Evolutionary conservation across 2,888 invertebrate species (phyloP), one percentile per base, ranked within the genome.

Genomic region (Apantesis nais): DNA sequence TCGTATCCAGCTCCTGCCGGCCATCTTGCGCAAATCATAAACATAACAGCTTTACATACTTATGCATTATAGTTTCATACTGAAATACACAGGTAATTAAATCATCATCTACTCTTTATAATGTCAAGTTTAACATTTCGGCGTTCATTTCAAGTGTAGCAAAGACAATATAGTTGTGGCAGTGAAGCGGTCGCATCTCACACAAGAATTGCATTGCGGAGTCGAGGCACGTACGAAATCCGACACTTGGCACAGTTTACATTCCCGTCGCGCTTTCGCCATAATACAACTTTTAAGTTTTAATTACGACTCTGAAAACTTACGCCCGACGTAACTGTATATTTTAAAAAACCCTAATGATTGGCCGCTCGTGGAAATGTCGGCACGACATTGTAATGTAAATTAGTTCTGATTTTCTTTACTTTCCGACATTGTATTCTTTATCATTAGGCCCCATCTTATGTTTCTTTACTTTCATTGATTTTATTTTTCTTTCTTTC

Each of bases 261-360:
- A 90, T 89, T 86, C 89, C 86, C 86, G 83, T 83, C 86, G 84
- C 86, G 86, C 86, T 86, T 83, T 83, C 74, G 80, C 89, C 86
- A 86, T 92, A 90, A 92, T 90, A 90, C 86, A 90, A 92, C 88
- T 91, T 93, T 91, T 90, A 90, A 93, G 90, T 93, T 94, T 94
- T 94, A 94, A 94, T 94, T 93, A 93, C 92, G 86, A 84, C 81
- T 87, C 85, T 84, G 85, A 83, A 89, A 89, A 88, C 86, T 89
- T 88, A 85, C 83, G 73, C 75, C 67, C 74, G 74, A 82, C 77
- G 76, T 83, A 83, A 85, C 62, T 74, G 77, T 70, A 78, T 81
- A 80, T 81, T 82, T 82, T 79, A 78, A 80, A 84, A 85, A 84
- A 78, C 74, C 76, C 76, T 80, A 84, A 86, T 85, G 81, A 85